phyloP scores from a whole-genome alignment of 2,113 vertebrate genomes.

The Esox niger region DNA sequence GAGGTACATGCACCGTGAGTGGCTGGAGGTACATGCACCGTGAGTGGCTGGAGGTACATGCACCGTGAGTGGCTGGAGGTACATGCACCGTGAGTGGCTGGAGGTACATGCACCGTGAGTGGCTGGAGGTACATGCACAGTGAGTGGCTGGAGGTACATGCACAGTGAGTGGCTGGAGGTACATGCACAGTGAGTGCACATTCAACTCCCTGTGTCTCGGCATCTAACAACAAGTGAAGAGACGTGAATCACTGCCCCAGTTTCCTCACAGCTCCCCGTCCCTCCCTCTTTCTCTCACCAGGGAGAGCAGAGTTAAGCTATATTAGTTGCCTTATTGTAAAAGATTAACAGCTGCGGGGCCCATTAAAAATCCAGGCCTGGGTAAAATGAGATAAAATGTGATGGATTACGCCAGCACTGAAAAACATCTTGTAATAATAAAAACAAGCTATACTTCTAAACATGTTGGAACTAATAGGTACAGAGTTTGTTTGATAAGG shows the following conservation, averaged over 20 bases:
- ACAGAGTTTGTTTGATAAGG: too few species aligned
- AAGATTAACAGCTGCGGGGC: conserved; percentile 7
- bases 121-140: too few species aligned
- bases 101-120: too few species aligned
- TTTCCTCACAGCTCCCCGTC: not conserved
- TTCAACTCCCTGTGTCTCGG: not conserved
- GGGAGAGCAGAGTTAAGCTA: not conserved
- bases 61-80: too few species aligned
- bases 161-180: too few species aligned
- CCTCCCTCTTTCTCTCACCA: not conserved
- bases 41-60: too few species aligned
- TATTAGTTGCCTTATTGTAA: not conserved
- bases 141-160: too few species aligned
- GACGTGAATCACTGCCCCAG: not conserved
- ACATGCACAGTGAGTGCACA: too few species aligned
- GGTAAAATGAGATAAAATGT: not conserved
- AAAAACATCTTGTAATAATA: not conserved
- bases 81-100: too few species aligned
- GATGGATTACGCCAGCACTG: conserved; percentile 3
- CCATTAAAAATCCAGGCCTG: not conserved
- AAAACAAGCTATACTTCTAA: not conserved
- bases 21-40: too few species aligned
- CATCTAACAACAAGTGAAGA: not conserved
- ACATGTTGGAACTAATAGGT: too few species aligned
- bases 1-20: too few species aligned